These are phyloP conservation scores for Drosophila fulvimacula DNA, from an alignment of 2,888 invertebrate genomes.

Conservation along the genomic window DNA sequence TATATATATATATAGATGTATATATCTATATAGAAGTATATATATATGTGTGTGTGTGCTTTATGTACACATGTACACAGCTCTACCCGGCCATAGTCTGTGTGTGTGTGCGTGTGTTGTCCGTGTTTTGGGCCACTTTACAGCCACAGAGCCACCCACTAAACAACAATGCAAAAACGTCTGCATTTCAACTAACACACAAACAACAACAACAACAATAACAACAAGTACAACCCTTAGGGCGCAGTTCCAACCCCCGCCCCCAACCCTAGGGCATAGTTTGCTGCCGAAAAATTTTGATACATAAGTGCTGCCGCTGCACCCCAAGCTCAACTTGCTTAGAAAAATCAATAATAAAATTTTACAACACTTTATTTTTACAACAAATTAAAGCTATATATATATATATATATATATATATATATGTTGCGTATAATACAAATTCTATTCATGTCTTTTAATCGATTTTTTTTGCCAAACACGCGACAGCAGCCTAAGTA, in stretches of 20 bases:
- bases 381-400: conserved; percentile 36
- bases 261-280: conserved; percentile 35
- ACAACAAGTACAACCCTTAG: conserved; percentile 5
- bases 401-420: not conserved
- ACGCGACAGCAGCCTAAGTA: conserved; percentile 42
- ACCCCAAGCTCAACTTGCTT: conserved; percentile 31
- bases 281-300: conserved; percentile 68
- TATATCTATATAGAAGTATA: not conserved
- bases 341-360: conserved; percentile 66
- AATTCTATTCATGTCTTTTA: conserved; percentile 38
- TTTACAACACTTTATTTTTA: conserved; percentile 34
- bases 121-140: conserved; percentile 74
- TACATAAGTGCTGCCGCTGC: conserved; percentile 54
- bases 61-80: conserved; percentile 75
- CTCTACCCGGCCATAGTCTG: conserved; percentile 53
- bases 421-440: not conserved
- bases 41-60: conserved; percentile 31
- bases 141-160: conserved; percentile 69
- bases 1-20: not conserved
- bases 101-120: conserved; percentile 26
- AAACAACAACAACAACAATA: conserved; percentile 44
- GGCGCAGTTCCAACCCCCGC: conserved; percentile 16
- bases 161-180: conserved; percentile 78
- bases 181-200: conserved; percentile 75
- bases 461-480: conserved; percentile 68